Percentiles rank a stretch among this genome's conserved stretches.
These are phyloP conservation scores for Venustaconcha ellipsiformis DNA, from an alignment of 1,140 invertebrate genomes.

Conservation along the genomic window DNA sequence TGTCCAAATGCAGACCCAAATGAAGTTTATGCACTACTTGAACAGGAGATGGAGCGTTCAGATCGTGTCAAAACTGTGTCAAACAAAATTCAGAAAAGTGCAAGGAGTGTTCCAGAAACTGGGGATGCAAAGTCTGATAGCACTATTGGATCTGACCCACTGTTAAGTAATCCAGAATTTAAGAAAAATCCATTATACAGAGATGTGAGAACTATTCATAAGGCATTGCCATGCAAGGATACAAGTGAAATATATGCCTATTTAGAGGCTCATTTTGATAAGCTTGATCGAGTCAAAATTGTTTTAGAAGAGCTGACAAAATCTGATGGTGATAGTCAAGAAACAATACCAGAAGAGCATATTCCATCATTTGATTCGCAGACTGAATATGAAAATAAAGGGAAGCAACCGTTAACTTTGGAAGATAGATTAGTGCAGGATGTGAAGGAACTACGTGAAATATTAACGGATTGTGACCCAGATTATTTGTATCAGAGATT, in stretches of 20 bases:
- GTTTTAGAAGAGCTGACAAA: conserved; percentile 59
- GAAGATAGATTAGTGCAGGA: conserved; percentile 68
- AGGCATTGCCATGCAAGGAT: conserved; percentile 58
- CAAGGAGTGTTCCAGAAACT: conserved; percentile 22
- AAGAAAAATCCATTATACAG: conserved; percentile 49
- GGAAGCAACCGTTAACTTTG: conserved; percentile 16
- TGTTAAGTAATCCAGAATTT: conserved; percentile 42
- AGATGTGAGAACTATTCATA: conserved; percentile 57
- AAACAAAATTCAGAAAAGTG: conserved; percentile 5
- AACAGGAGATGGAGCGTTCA: conserved; percentile 20
- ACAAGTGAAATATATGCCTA: conserved; percentile 64
- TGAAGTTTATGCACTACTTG: conserved; percentile 41
- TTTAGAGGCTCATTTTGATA: conserved; percentile 59
- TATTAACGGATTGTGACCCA: conserved; percentile 72
- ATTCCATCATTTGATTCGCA: conserved; percentile 1
- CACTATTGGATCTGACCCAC: background rate
- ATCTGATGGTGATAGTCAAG: conserved; percentile 29
- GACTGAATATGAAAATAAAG: conserved; percentile 16
- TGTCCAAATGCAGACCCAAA: conserved; percentile 32
- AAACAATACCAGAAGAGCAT: conserved; percentile 20
- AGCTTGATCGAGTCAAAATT: conserved; percentile 53
- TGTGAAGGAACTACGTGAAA: conserved; percentile 62
- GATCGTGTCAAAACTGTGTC: conserved; percentile 39
- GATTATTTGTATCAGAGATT: conserved; percentile 69
- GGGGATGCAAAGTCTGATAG: background rate